Evolutionary conservation across 2,888 invertebrate species (phyloP).

Genomic region (Cantharis rustica): DNA sequence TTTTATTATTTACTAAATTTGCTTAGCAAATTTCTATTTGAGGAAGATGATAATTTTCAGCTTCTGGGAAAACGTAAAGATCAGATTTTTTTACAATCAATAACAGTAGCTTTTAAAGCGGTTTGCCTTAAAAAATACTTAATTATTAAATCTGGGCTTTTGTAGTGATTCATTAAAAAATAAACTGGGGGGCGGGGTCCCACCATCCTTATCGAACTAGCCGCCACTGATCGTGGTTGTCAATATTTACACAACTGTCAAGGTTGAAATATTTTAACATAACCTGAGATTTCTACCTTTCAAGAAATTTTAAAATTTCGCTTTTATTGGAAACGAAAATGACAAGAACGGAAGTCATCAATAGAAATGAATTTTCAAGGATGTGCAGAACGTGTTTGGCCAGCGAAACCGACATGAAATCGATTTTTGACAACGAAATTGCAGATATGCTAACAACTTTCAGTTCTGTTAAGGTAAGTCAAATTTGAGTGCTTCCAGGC

Average conservation of each 20-base stretch:
- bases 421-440: conserved; percentile 29
- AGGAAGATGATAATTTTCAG: too few species aligned
- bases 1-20: too few species aligned
- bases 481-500: not conserved
- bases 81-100: too few species aligned
- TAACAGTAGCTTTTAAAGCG: too few species aligned
- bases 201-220: too few species aligned
- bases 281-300: not conserved
- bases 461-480: conserved; percentile 28
- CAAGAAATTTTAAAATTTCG: not conserved
- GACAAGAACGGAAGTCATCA: not conserved
- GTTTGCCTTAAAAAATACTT: too few species aligned
- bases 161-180: too few species aligned
- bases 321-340: not conserved
- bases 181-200: too few species aligned
- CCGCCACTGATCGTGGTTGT: not conserved
- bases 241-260: not conserved
- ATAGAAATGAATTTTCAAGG: conserved; percentile 19
- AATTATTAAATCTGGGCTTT: too few species aligned
- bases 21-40: too few species aligned
- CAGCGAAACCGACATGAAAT: conserved; percentile 23
- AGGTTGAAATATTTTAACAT: not conserved
- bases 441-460: conserved; percentile 28
- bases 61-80: too few species aligned
- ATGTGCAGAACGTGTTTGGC: conserved; percentile 34